A percentile compares a stretch with the other conserved stretches of the same genome.
Conservation (phyloP, 2,797 vertebrate species). For the Cryptoprocta ferox region DNA sequence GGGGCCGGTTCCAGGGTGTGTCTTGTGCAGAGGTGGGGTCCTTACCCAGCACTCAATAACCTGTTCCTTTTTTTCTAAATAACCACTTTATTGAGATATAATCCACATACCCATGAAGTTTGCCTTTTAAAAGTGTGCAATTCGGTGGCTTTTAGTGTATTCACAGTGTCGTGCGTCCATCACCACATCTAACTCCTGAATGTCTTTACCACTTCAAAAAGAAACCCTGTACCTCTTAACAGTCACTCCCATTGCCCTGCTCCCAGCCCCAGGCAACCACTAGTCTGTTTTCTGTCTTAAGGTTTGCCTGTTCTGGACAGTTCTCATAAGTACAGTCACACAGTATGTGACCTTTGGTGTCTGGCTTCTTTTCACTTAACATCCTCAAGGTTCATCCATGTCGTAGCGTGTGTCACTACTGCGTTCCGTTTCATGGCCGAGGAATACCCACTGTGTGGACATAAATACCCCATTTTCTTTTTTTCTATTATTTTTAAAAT, state of each 20-base stretch:
- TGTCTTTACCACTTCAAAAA: background rate
- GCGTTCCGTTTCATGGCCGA: background rate
- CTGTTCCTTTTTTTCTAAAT: background rate
- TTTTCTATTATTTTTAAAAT: no score
- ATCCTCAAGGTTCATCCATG: background rate
- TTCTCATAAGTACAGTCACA: background rate
- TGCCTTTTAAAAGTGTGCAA: background rate
- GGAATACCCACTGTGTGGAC: background rate
- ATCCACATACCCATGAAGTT: background rate
- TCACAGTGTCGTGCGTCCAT: background rate
- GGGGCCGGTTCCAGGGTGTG: background rate
- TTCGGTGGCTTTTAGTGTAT: background rate
- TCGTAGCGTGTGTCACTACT: background rate
- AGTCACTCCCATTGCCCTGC: background rate
- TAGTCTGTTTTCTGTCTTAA: background rate
- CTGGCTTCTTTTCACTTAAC: background rate
- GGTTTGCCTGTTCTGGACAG: background rate
- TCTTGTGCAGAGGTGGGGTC: background rate
- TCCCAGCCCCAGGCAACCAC: background rate
- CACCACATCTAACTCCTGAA: slow-evolving; percentile 8
- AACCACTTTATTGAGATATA: slow-evolving; percentile 61
- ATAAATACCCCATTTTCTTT: background rate
- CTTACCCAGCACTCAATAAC: slow-evolving; percentile 37
- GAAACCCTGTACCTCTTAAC: background rate
- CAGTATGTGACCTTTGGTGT: background rate